phyloP scores from a whole-genome alignment of 2,888 invertebrate species.

The Erebia ligea region DNA sequence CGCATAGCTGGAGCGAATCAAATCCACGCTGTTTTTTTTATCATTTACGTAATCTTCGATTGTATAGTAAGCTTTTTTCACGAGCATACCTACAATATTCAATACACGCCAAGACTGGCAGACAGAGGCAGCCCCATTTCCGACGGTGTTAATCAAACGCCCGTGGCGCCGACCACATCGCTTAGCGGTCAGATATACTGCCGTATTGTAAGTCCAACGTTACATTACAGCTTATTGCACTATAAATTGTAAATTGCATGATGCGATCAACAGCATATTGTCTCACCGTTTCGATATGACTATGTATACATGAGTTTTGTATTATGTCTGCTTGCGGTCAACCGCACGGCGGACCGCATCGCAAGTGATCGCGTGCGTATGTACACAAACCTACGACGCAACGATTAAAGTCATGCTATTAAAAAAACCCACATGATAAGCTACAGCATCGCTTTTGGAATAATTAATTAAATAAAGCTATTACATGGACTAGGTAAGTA shows the following conservation, averaged over 20 bases:
- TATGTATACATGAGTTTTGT: no score
- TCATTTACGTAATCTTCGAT: no score
- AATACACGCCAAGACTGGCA: no score
- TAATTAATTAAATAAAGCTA: constrained; percentile 51
- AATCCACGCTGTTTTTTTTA: no score
- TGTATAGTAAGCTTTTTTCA: no score
- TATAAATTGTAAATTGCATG: background rate
- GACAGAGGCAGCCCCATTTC: no score
- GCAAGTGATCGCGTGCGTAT: background rate
- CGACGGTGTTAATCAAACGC: background rate
- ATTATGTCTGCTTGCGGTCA: background rate
- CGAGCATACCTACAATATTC: no score
- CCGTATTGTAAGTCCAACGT: no score
- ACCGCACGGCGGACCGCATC: background rate
- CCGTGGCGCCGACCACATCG: background rate
- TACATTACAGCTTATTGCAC: no score
- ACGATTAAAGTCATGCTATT: constrained; percentile 65
- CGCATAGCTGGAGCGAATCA: no score
- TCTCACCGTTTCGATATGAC: no score
- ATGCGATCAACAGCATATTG: background rate
- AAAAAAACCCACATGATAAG: constrained; percentile 83
- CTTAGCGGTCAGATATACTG: background rate
- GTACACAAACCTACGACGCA: constrained; percentile 46
- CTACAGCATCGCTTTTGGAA: constrained; percentile 55
- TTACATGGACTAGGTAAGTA: constrained; percentile 32